A percentile compares a stretch with the other conserved stretches of the same genome.
Conservation (phyloP, 2,113 vertebrate species). For the Dascyllus trimaculatus region DNA sequence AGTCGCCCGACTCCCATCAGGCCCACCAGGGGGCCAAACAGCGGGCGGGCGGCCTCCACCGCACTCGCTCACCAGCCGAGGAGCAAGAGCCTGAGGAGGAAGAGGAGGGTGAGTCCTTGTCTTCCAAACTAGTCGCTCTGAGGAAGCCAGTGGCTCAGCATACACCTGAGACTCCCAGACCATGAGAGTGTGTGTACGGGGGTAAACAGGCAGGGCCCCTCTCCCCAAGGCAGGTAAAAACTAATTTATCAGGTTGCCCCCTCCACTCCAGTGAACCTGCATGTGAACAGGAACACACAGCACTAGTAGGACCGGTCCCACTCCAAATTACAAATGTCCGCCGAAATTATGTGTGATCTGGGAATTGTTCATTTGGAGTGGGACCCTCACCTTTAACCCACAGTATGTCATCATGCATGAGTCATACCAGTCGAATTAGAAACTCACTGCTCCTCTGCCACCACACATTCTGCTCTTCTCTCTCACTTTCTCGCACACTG, state of each 20-base stretch:
- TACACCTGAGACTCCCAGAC: constrained; percentile 80
- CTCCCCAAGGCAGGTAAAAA: constrained; percentile 84
- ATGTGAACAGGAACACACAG: constrained; percentile 64
- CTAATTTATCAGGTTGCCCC: constrained; percentile 65
- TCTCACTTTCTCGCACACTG: constrained; percentile 44
- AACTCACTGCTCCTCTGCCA: constrained; percentile 39
- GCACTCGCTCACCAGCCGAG: constrained; percentile 70
- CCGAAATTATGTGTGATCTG: constrained; percentile 11
- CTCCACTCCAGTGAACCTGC: constrained; percentile 68
- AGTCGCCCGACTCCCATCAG: constrained; percentile 87
- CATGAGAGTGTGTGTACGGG: constrained; percentile 77
- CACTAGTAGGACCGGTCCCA: constrained; percentile 43
- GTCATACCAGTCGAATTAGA: constrained; percentile 53
- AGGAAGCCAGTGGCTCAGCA: constrained; percentile 82
- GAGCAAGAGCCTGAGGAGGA: constrained; percentile 83
- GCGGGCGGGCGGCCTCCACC: constrained; percentile 66
- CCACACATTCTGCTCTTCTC: constrained; percentile 39
- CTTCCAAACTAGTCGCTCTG: constrained; percentile 86
- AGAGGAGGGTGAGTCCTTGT: constrained; percentile 93
- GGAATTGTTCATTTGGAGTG: constrained; percentile 53
- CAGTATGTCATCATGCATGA: constrained; percentile 71
- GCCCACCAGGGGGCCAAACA: constrained; percentile 80
- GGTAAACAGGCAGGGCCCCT: constrained; percentile 78
- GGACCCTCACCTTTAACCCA: constrained; percentile 60
- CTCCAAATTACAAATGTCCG: constrained; percentile 35